A percentile compares a stretch with the other conserved stretches of the same genome.
Evolutionary conservation across 2,113 vertebrate species (phyloP).

Genomic region (Daubentonia madagascariensis): DNA sequence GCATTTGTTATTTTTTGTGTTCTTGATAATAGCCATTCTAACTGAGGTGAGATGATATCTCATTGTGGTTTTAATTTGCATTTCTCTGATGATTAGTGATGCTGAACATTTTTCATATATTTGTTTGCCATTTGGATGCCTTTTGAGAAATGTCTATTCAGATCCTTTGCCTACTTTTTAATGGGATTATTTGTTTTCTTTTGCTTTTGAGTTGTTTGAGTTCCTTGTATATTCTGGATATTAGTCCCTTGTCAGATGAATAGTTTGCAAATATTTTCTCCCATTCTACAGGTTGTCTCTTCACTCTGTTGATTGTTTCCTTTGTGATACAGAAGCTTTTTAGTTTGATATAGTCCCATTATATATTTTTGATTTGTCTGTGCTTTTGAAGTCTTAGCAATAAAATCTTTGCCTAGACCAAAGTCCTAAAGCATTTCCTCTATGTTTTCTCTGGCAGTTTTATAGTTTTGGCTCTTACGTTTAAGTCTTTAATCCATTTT

Average conservation of each 20-base stretch:
- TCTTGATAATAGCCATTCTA: background rate
- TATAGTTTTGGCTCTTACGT: too few relatives aligned
- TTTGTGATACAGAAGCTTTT: background rate
- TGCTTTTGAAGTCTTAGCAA: too few relatives aligned
- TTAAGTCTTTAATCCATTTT: too few relatives aligned
- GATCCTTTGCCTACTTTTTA: background rate
- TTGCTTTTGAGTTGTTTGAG: background rate
- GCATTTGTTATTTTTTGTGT: background rate
- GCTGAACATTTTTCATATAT: background rate
- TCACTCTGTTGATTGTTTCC: background rate
- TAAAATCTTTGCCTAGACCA: too few relatives aligned
- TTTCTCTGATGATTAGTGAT: background rate
- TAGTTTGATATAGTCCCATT: too few relatives aligned
- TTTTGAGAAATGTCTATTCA: background rate
- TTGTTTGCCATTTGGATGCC: background rate
- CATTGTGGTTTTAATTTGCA: background rate
- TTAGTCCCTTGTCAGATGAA: background rate
- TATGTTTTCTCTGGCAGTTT: too few relatives aligned
- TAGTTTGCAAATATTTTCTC: background rate
- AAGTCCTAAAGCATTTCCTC: too few relatives aligned
- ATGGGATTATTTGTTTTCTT: background rate
- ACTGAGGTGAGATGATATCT: background rate
- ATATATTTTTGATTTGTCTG: too few relatives aligned
- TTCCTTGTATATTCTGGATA: background rate
- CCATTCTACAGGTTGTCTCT: background rate